A percentile compares a stretch with the other conserved stretches of the same genome.
phyloP scores from a whole-genome alignment of 2,113 vertebrate species.

The Romanogobio albipinnatus region DNA sequence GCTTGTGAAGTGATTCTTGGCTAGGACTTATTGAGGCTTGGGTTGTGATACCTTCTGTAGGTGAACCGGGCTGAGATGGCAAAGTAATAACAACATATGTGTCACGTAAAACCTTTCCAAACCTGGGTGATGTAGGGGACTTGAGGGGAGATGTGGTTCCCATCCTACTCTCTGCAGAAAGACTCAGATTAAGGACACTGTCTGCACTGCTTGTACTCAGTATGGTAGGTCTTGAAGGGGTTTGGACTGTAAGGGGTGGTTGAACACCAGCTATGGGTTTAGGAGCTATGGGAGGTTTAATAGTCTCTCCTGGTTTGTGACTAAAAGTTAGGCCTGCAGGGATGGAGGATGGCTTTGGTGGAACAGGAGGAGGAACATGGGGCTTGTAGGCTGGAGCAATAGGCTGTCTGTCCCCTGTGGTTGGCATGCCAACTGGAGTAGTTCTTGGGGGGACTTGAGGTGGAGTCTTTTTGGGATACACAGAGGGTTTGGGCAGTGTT shows the following conservation, averaged over 20 bases:
- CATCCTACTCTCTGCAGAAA: conserved; percentile 81
- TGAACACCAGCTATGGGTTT: conserved; percentile 83
- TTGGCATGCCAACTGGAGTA: conserved; percentile 65
- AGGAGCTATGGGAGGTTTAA: conserved; percentile 90
- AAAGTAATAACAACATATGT: conserved; percentile 98
- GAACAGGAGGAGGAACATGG: conserved; percentile 88
- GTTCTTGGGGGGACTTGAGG: conserved; percentile 70
- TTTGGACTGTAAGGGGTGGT: conserved; percentile 75
- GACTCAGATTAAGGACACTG: conserved; percentile 87
- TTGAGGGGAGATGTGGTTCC: conserved; percentile 82
- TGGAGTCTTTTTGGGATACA: conserved; percentile 86
- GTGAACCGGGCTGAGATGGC: conserved; percentile 95
- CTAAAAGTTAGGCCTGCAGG: conserved; percentile 84
- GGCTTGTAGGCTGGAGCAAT: conserved; percentile 75
- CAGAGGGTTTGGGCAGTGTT: conserved; percentile 85
- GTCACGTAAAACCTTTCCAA: conserved; percentile 85
- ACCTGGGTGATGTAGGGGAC: conserved; percentile 86
- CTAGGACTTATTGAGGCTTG: conserved; percentile 83
- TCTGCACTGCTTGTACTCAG: conserved; percentile 73
- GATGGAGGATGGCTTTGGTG: conserved; percentile 91
- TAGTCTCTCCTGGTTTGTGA: conserved; percentile 79
- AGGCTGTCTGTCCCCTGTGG: conserved; percentile 67
- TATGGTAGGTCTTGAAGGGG: conserved; percentile 76
- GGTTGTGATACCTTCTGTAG: conserved; percentile 83
- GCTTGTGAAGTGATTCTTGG: conserved; percentile 74